Base-by-base conservation (phyloP, 2,113 vertebrate species). In the Podiceps cristatus region DNA sequence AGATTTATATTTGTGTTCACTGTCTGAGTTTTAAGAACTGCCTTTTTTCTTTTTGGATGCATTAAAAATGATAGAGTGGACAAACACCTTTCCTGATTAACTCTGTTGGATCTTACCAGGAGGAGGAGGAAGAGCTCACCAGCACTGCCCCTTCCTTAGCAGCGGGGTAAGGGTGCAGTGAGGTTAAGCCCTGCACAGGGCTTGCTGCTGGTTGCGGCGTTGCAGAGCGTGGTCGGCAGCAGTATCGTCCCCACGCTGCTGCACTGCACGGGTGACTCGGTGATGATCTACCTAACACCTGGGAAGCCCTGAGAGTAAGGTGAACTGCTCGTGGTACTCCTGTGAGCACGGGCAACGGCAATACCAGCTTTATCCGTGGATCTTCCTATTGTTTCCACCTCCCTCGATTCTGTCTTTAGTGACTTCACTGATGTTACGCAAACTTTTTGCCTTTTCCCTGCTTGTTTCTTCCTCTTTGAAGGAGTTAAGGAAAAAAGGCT, bases 1-100 rank as follows among this genome's bases (percentile, higher is more conserved):
- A 97, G 96, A 97, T 94, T 96, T 97, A 97, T 97, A 74, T 80
- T 84, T 35, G 33, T 83, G 84, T 73, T 97, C 90, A 56, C 92
- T 95, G 40, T 96, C 95, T 97, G 66, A 58, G 59, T 16, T 85
- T 97, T 95, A 90, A 74, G 90, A 82, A 56, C 75, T 88, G 81
- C 35, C 37, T 27, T 58, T 91, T 93, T 78, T 63, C n/a, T 42
- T 63, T 90, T 67, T 23, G 53, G 44, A 59, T 24, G 45, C 23
- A 66, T 94, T 96, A 91, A 91, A 95, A 96, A 90, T 44, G 72
- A 77, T 59, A 18, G 9, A 72, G 60, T 92, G 82, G 80, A 72
- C 47, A 87, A 98, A 86, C 18, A 35, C 47, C 63, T 52, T 45
- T 52, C 86, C 40, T 29, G 37, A 8, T 93, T 63, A 93, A 69